Percentiles rank a stretch among this genome's conserved stretches.
phyloP scores from a whole-genome alignment of 2,113 vertebrate genomes.

The Otus sunia region DNA sequence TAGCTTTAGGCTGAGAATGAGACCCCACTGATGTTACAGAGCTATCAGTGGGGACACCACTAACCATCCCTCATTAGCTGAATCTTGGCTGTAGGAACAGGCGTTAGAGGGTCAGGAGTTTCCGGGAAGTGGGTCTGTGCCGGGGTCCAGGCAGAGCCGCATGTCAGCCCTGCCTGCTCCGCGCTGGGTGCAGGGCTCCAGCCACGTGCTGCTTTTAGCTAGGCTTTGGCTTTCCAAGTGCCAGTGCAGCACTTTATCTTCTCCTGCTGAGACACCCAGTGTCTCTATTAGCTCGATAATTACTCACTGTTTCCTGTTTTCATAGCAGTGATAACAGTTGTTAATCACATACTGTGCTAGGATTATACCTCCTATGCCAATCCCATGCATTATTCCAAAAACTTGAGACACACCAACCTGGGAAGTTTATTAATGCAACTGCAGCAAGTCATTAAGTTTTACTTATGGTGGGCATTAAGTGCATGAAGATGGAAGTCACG shows the following conservation, averaged over 20 bases:
- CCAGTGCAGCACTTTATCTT: neutral
- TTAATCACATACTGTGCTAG: constrained; percentile 23
- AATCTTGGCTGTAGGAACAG: accelerated
- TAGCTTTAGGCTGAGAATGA: neutral
- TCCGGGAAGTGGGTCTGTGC: no score
- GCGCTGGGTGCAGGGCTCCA: accelerated
- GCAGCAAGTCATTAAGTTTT: neutral
- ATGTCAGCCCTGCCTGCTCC: neutral
- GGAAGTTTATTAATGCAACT: neutral
- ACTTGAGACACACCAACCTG: neutral
- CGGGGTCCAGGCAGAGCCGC: neutral
- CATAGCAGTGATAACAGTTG: constrained; percentile 8
- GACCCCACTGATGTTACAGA: neutral
- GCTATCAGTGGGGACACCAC: accelerated
- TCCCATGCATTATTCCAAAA: neutral
- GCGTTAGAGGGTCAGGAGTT: accelerated
- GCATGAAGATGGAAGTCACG: neutral
- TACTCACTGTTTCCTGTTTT: constrained; percentile 39
- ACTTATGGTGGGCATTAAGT: neutral
- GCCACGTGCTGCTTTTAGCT: neutral
- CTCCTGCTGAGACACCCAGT: neutral
- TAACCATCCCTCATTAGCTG: accelerated
- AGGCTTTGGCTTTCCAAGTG: neutral
- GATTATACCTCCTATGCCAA: neutral
- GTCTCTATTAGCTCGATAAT: constrained; percentile 11